Evolutionary conservation across 2,888 invertebrate genomes (phyloP), one percentile per base, ranked within the genome.

Genomic region (Eupithecia exiguata): DNA sequence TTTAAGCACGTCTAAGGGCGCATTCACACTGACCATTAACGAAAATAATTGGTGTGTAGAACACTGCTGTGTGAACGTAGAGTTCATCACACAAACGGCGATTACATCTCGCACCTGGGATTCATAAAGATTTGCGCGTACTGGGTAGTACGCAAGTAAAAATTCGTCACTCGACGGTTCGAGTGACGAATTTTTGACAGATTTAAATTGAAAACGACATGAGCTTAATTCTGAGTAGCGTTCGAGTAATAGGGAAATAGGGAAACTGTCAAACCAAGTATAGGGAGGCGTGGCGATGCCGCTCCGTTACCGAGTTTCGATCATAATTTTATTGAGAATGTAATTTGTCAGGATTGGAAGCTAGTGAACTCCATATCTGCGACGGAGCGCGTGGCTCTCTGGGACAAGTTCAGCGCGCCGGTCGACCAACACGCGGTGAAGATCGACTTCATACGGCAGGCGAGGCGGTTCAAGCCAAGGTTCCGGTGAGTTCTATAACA

Each of bases 401-500:
- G 99, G 98, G 97, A 98, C 86, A 95, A 96, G 84, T 98, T 97
- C 91, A 95, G 96, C 1, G 96, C 96, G 35, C 97, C 97, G 0
- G 95, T 98, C 21, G 98, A 98, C 90, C 98, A 98, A 84, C 97
- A 98, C 86, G 96, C 97, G 0, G 96, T 98, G 49, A 98, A 98
- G 91, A 90, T 98, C 30, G 96, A 97, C 90, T 99, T 99, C 92
- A 95, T 99, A 58, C 95, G 97, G 3, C 97, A 97, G 83, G 96
- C 97, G 0, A 96, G 97, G 77, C 94, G 96, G 69, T 92, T 95
- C 65, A 95, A 96, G 86, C 98, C 98, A 0, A 96, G 97, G 2
- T 98, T 98, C 90, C 95, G 97, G 93, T 93, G 16, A 74, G 69
- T 62, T 6, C 12, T 30, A 30, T 30, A 30, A 4, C 4, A 30